These are phyloP conservation scores for Cepaea hortensis DNA, from an alignment of 2,888 invertebrate genomes.

Conservation along the genomic window DNA sequence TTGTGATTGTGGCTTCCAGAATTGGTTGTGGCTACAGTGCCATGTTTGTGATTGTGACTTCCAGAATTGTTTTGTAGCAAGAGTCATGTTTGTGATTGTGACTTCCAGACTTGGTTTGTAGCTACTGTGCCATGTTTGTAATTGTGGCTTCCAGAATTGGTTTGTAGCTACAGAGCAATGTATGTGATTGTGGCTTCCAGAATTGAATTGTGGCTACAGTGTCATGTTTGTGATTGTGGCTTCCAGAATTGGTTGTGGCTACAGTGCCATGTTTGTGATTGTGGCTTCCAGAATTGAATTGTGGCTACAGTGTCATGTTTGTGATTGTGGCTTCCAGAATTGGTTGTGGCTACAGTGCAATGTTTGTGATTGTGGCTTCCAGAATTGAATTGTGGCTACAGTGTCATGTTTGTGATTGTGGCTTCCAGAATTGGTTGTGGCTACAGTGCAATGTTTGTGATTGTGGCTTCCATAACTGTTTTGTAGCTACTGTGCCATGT, in stretches of 20 bases:
- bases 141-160: not conserved
- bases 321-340: not conserved
- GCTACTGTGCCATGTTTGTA: not conserved
- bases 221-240: not conserved
- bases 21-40: not conserved
- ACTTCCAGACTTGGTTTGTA: not conserved
- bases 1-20: not conserved
- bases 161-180: too few species aligned
- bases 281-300: not conserved
- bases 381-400: too few species aligned
- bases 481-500: not conserved
- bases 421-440: not conserved
- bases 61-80: too few species aligned
- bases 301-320: not conserved
- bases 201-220: too few species aligned
- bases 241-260: not conserved
- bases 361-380: too few species aligned
- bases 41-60: too few species aligned
- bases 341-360: not conserved
- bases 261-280: not conserved
- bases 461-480: too few species aligned
- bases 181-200: too few species aligned
- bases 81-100: not conserved
- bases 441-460: not conserved
- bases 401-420: too few species aligned